These are phyloP conservation scores for Halcyon smyrnensis DNA, from an alignment of 2,797 vertebrate species.

Conservation along the genomic window DNA sequence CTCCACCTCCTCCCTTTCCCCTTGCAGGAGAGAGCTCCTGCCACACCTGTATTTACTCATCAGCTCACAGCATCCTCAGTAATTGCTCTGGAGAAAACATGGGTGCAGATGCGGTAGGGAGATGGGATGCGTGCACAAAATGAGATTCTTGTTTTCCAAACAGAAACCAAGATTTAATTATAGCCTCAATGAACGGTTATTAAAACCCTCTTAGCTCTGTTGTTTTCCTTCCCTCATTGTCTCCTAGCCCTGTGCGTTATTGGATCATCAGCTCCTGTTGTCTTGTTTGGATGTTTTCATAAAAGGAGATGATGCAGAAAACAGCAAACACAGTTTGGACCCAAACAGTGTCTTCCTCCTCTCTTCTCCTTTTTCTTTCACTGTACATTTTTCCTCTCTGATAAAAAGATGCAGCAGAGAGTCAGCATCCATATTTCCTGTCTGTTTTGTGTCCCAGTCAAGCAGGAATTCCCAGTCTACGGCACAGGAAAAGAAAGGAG, in stretches of 20 bases:
- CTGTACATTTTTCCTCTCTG: not conserved
- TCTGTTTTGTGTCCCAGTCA: not conserved
- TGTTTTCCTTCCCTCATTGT: conserved; percentile 77
- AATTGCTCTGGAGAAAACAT: conserved; percentile 77
- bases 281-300: conserved; percentile 73
- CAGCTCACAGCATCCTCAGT: conserved; percentile 46
- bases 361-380: conserved; percentile 38
- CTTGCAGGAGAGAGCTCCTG: not conserved
- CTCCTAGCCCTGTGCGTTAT: conserved; percentile 74
- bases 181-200: conserved; percentile 78
- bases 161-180: conserved; percentile 83
- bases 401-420: conserved; percentile 29
- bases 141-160: conserved; percentile 84
- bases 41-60: conserved; percentile 79
- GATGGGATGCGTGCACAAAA: conserved; percentile 53
- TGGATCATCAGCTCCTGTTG: conserved; percentile 76
- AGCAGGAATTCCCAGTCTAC: not conserved
- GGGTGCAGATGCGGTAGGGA: conserved; percentile 75
- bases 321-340: conserved; percentile 72
- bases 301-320: conserved; percentile 73
- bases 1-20: not conserved
- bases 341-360: conserved; percentile 57
- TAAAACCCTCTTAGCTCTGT: conserved; percentile 73
- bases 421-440: not conserved
- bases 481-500: not conserved